Evolutionary conservation across 2,797 vertebrate genomes (phyloP), one percentile per base, ranked within the genome.

Genomic region (Pogoniulus pusillus): DNA sequence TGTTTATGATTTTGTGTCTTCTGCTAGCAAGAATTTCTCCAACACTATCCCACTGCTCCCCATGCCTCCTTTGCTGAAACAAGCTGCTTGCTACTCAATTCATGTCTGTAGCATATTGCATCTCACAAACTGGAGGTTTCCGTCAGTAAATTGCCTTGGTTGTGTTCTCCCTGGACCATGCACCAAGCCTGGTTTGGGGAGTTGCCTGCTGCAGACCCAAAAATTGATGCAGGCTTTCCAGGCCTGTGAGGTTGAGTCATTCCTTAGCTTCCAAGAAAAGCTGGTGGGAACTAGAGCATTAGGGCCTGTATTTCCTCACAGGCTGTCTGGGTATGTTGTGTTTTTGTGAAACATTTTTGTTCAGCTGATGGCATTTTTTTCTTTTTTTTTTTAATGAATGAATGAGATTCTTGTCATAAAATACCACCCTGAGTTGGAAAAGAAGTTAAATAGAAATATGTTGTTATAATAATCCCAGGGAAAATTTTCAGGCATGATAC

Each of bases 401-500:
- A 55, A 53, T 15, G 17, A 85, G 65, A 62, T 90, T 89, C 82
- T 65, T 82, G 58, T 80, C 84, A 87, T 51, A 87, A 94, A 93
- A 90, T 80, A 87, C 34, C n/a, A 72, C 29, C 35, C 51, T 35
- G 62, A 75, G 43, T 12, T 87, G 76, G 76, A 55, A 90, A 93
- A 82, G 34, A 53, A 81, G 37, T 53, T 80, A 78, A 69, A 80
- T 45, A 87, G 62, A 69, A 91, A 87, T 90, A 87, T 37, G 78
- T 90, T 91, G 35, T 85, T 72, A 55, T 47, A 65, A 86, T 85
- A 89, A 90, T 69, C 82, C 69, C 76, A 77, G 73, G 78, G 79
- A 94, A 94, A 90, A 91, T 87, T 93, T 93, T 63, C 66, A 95
- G 85, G 87, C 53, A 85, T 72, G 85, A 93, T 93, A 60, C 89